These are phyloP conservation scores for Drosophila littoralis DNA, from an alignment of 1,140 invertebrate genomes.

Conservation along the genomic window DNA sequence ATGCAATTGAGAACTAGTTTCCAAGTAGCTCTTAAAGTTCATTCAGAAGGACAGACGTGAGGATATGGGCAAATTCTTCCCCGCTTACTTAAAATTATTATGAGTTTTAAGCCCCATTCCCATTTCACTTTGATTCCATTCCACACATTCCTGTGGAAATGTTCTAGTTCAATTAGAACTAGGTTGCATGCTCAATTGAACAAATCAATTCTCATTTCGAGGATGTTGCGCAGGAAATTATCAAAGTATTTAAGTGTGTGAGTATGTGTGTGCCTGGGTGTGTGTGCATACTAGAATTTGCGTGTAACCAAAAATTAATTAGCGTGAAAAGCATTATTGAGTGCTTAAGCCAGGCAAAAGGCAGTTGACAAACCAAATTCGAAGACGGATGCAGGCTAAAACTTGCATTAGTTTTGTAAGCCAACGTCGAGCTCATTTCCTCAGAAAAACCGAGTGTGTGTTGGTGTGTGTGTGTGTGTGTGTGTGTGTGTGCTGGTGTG, in stretches of 20 bases:
- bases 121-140: too few species aligned
- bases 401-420: conserved; percentile 75
- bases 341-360: conserved; percentile 52
- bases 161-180: background rate
- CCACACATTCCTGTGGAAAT: too few species aligned
- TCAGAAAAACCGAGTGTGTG: background rate
- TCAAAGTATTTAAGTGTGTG: conserved; percentile 37
- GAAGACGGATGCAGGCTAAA: conserved; percentile 51
- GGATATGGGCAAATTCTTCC: too few species aligned
- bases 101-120: too few species aligned
- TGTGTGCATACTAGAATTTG: conserved; percentile 24
- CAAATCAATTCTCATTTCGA: conserved; percentile 11
- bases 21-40: too few species aligned
- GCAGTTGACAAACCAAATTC: conserved; percentile 42
- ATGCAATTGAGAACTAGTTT: too few species aligned
- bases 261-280: conserved; percentile 37
- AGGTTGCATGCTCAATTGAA: conserved; percentile 6
- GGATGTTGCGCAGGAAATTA: conserved; percentile 62
- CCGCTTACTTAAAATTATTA: too few species aligned
- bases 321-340: conserved; percentile 81
- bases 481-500: conserved; percentile 17
- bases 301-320: conserved; percentile 76
- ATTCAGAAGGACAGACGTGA: too few species aligned
- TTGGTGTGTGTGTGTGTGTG: conserved; percentile 6
- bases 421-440: conserved; percentile 69